A percentile compares a stretch with the other conserved stretches of the same genome.
Conservation (phyloP, 2,888 invertebrate genomes). For the Protonemura montana region DNA sequence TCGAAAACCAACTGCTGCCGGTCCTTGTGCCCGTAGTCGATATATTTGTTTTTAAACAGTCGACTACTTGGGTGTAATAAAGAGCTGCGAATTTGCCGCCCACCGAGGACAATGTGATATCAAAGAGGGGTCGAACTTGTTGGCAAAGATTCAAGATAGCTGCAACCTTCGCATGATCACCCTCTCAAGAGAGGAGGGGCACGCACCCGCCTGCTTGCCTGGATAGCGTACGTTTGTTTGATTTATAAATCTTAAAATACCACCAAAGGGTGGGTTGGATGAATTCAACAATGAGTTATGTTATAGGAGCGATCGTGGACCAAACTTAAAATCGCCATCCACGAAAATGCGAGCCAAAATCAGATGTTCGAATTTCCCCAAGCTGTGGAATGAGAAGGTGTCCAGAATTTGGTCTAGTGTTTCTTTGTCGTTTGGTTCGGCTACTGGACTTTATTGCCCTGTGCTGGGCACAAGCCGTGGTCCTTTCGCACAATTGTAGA, state of each 20-base stretch:
- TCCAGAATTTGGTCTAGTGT: background rate
- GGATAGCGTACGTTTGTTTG: conserved; percentile 32
- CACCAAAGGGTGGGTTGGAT: conserved; percentile 47
- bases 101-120: conserved; percentile 14
- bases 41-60: background rate
- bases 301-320: background rate
- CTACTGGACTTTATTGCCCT: background rate
- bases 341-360: conserved; percentile 42
- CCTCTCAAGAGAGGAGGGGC: conserved; percentile 34
- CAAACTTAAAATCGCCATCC: conserved; percentile 25
- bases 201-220: conserved; percentile 26
- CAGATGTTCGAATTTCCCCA: conserved; percentile 40
- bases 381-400: background rate
- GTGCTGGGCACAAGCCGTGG: no score
- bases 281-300: conserved; percentile 46
- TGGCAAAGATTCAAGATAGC: conserved; percentile 47
- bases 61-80: background rate
- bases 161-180: conserved; percentile 32
- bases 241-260: conserved; percentile 50
- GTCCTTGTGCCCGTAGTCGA: background rate
- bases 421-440: background rate
- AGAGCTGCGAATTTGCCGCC: background rate
- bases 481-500: no score
- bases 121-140: conserved; percentile 16
- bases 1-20: background rate